Evolutionary conservation across 2,113 vertebrate species (phyloP).

Genomic region (Plectropomus leopardus): DNA sequence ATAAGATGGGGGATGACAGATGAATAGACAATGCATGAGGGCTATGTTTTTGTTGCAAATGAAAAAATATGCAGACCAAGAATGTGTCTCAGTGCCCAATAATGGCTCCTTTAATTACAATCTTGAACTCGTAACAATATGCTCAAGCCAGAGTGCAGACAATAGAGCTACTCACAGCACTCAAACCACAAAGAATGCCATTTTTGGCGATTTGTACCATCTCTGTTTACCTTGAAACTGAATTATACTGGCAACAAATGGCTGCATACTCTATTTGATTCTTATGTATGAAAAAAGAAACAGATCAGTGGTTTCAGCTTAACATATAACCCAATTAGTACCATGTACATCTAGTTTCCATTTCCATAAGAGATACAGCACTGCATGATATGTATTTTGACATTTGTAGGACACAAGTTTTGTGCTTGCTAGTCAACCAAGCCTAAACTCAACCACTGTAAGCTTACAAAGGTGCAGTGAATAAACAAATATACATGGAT

Average conservation of each 20-base stretch:
- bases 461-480: background rate
- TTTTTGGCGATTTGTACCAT: conserved; percentile 24
- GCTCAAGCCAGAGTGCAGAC: conserved; percentile 45
- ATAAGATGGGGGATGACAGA: conserved; percentile 38
- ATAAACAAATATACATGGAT: background rate
- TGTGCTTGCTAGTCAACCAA: background rate
- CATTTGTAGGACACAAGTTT: background rate
- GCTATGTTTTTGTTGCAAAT: conserved; percentile 60
- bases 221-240: conserved; percentile 43
- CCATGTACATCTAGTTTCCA: background rate
- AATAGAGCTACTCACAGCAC: conserved; percentile 53
- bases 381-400: background rate
- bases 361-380: background rate
- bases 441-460: background rate
- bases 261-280: background rate
- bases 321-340: background rate
- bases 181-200: conserved; percentile 46
- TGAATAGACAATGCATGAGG: conserved; percentile 57
- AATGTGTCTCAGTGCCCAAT: conserved; percentile 53
- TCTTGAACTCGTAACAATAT: conserved; percentile 56
- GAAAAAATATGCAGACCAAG: conserved; percentile 33
- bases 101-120: conserved; percentile 58
- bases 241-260: conserved; percentile 14
- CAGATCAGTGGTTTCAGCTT: background rate
- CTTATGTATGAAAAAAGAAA: background rate